Evolutionary conservation across 2,797 vertebrate genomes (phyloP), one percentile per base, ranked within the genome.

Genomic region (Eulemur rubriventer): DNA sequence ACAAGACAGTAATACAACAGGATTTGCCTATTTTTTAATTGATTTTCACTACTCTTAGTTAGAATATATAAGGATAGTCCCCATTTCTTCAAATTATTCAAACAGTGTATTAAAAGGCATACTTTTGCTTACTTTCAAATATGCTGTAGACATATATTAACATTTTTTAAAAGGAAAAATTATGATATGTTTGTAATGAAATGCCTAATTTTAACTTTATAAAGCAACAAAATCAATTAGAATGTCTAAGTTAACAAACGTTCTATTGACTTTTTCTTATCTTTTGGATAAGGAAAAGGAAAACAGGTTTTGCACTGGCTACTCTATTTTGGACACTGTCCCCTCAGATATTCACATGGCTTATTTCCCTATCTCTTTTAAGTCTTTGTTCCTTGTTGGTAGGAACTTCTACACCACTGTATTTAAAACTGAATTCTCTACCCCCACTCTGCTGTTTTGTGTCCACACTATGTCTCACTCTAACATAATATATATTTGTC

Each of bases 61-160:
- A 83, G 38, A 95, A 92, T 96, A 72, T 48, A 70, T 35, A 82
- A 61, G 17, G n/a, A 87, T 93, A 90, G 46, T 97, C 7, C 55
- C n/a, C 67, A 81, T 92, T 96, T 98, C 80, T 61, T 95, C 14
- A 78, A 90, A 69, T 83, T 86, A 97, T 89, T 33, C 70, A 94
- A 94, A 93, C 90, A 38, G 70, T 93, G 2, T 65, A 76, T 97
- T 98, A 65, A 57, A 91, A 69, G 95, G 95, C 92, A 46, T 46
- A 95, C 95, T 89, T 95, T 69, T 94, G 75, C 48, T 97, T 97
- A 91, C 95, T 97, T n/a, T 92, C 90, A 98, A 88, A 97, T 94
- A 95, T 97, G 50, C 73, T 94, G 79, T 96, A 94, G 89, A 93
- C 7, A 52, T 38, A 75, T 46, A 67, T 48, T 78, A 91, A 93